phyloP scores from a whole-genome alignment of 2,113 vertebrate species.

The Oryctolagus cuniculus region mOryCun1.1 NC_091435.1:7003001-7003500 shows the following conservation, averaged over 20 bases:
- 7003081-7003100: background rate
- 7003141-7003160: background rate
- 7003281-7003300: background rate
- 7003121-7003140: background rate
- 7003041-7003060: background rate
- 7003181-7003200: no score
- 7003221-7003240: background rate
- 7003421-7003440: background rate
- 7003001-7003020: background rate
- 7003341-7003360: background rate
- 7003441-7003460: constrained; percentile 3
- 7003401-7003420: background rate
- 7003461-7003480: no score
- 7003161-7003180: no score
- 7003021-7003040: background rate
- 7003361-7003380: constrained; percentile 4
- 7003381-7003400: background rate
- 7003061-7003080: background rate
- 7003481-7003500: background rate
- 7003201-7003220: background rate
- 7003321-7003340: background rate
- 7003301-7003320: background rate
- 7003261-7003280: background rate
- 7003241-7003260: no score
- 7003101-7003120: accelerated